Evolutionary conservation across 2,888 invertebrate genomes (phyloP).

Genomic region (Melieria picta): DNA sequence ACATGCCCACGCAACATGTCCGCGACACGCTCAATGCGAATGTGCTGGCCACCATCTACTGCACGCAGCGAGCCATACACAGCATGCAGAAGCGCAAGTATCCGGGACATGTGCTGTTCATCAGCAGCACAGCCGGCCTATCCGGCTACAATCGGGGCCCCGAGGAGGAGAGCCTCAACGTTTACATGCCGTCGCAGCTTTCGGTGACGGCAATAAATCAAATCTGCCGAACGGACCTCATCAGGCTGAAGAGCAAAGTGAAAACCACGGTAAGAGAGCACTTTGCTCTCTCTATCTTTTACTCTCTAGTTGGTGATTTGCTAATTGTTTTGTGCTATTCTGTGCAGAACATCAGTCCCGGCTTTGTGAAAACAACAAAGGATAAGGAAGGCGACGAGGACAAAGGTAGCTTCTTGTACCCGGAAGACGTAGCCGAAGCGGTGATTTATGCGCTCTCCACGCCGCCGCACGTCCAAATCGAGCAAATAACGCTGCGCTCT

Average conservation of each 20-base stretch:
- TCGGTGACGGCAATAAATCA: slow-evolving; percentile 61
- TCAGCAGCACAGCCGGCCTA: slow-evolving; percentile 57
- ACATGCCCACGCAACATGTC: slow-evolving; percentile 52
- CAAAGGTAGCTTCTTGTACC: slow-evolving; percentile 45
- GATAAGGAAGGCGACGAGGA: slow-evolving; percentile 45
- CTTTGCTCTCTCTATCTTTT: background rate
- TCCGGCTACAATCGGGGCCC: slow-evolving; percentile 53
- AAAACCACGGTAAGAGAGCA: slow-evolving; percentile 60
- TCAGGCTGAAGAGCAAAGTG: slow-evolving; percentile 53
- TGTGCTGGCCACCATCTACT: slow-evolving; percentile 66
- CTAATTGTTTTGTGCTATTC: no score
- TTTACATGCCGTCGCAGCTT: slow-evolving; percentile 60
- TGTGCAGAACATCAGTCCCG: slow-evolving; percentile 59
- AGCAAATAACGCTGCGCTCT: slow-evolving; percentile 57
- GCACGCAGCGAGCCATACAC: slow-evolving; percentile 66
- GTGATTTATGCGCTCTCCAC: slow-evolving; percentile 56
- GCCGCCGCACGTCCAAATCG: slow-evolving; percentile 40
- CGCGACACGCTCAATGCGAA: slow-evolving; percentile 66
- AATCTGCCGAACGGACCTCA: slow-evolving; percentile 59
- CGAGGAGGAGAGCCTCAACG: slow-evolving; percentile 52
- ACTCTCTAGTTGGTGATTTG: no score
- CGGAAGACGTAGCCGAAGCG: slow-evolving; percentile 59
- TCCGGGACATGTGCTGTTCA: slow-evolving; percentile 55
- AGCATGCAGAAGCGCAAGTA: slow-evolving; percentile 66
- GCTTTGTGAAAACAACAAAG: slow-evolving; percentile 56